Base-by-base conservation (phyloP, 2,888 invertebrate species). In the Odontocerum albicorne region DNA sequence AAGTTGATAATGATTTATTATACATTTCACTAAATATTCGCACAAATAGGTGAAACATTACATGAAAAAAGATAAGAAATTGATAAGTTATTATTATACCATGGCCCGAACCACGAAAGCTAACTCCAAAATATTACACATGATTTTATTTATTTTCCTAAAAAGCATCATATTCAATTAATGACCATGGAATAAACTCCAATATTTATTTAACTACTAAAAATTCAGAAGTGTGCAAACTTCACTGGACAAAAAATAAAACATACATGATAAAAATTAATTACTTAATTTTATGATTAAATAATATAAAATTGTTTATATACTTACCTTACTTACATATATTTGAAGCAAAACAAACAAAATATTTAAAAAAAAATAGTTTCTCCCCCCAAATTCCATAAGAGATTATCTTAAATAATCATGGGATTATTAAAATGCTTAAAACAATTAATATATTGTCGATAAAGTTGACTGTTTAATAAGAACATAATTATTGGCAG, bases 141-240 rank as follows among this genome's bases (percentile, higher is more conserved):
- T 42, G 13, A 22, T n/a, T 8, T 31, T n/a, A 10, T n/a, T 27
- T 15, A 42, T 42, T 22, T n/a, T 40, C 27, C 21, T 42, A n/a
- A 21, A n/a, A n/a, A 42, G 27, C 13, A 32, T 32, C 15, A 22
- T n/a, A n/a, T n/a, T n/a, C n/a, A n/a, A n/a, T n/a, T n/a, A n/a
- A n/a, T n/a, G n/a, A n/a, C n/a, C n/a, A n/a, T n/a, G n/a, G n/a
- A n/a, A n/a, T n/a, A n/a, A n/a, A n/a, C n/a, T n/a, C n/a, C n/a
- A n/a, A n/a, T n/a, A n/a, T n/a, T n/a, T n/a, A n/a, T n/a, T n/a
- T 19, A 45, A 45, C 17, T 45, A 21, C 32, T 3, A 33, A 13
- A 40, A 10, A 51, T 22, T 27, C 39, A 49, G 54, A 54, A 45
- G 54, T 54, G 54, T 54, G 54, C 54, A 54, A 54, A 54, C 45